Evolutionary conservation across 1,140 invertebrate genomes (phyloP).

Genomic region (Drosophila kanapiae): DNA sequence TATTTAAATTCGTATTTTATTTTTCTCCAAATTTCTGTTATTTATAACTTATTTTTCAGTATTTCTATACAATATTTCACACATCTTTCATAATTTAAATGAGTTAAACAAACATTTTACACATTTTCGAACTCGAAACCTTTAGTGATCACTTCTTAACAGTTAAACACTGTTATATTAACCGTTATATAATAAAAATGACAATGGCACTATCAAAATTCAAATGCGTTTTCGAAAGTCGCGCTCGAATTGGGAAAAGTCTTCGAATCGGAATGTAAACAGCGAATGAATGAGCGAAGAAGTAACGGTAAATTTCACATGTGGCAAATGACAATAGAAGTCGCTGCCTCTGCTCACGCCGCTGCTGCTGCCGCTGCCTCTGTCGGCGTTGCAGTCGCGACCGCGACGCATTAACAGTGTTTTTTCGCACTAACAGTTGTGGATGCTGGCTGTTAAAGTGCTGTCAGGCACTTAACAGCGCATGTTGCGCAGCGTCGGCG

Average conservation of each 20-base stretch:
- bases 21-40: not conserved
- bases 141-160: not conserved
- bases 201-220: conserved; percentile 21
- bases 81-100: not conserved
- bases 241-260: conserved; percentile 53
- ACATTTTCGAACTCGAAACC: not conserved
- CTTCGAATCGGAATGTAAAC: conserved; percentile 77
- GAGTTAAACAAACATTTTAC: not conserved
- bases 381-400: conserved; percentile 24
- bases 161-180: not conserved
- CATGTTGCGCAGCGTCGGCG: conserved; percentile 40
- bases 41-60: not conserved
- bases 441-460: conserved; percentile 68
- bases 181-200: not conserved
- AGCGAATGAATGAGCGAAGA: conserved; percentile 81
- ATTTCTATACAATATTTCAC: not conserved
- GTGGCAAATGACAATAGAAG: conserved; percentile 80
- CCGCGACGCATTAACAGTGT: conserved; percentile 44
- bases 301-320: conserved; percentile 82
- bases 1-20: too few species aligned
- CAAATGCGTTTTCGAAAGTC: conserved; percentile 44
- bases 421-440: conserved; percentile 44
- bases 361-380: conserved; percentile 18
- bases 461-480: conserved; percentile 45
- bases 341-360: conserved; percentile 25